Evolutionary conservation across 2,113 vertebrate species (phyloP).

Genomic region (Podarcis muralis): DNA sequence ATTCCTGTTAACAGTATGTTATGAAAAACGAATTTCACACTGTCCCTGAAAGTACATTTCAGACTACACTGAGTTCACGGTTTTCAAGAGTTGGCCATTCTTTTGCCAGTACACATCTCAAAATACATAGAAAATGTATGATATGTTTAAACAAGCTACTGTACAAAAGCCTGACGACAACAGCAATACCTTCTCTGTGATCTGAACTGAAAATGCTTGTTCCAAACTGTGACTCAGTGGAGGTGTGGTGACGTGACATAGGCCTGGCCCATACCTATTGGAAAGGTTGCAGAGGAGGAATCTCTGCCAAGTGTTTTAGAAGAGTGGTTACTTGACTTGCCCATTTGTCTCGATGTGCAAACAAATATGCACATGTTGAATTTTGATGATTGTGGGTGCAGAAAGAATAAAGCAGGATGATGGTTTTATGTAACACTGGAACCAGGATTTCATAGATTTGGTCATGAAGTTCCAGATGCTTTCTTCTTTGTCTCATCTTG

Average conservation of each 20-base stretch:
- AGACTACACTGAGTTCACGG: no score
- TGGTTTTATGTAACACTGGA: neutral
- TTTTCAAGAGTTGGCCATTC: no score
- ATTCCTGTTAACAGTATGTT: no score
- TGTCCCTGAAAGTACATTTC: no score
- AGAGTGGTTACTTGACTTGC: neutral
- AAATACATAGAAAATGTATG: neutral
- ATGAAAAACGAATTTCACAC: no score
- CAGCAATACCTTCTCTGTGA: neutral
- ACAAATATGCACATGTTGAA: neutral
- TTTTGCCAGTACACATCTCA: no score
- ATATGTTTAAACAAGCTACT: neutral
- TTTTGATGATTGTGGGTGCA: neutral
- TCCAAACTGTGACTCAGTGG: neutral
- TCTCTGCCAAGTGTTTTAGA: neutral
- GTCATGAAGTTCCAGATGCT: neutral
- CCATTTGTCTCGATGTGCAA: neutral
- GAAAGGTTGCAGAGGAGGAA: neutral
- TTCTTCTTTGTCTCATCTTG: no score
- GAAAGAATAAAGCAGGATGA: neutral
- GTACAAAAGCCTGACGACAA: neutral
- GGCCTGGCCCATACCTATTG: neutral
- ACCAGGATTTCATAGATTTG: neutral
- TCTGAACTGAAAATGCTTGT: neutral
- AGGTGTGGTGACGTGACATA: neutral